Percentiles rank a stretch among this genome's conserved stretches.
Conservation (phyloP, 2,113 vertebrate species). For the Apeltes quadracus region DNA sequence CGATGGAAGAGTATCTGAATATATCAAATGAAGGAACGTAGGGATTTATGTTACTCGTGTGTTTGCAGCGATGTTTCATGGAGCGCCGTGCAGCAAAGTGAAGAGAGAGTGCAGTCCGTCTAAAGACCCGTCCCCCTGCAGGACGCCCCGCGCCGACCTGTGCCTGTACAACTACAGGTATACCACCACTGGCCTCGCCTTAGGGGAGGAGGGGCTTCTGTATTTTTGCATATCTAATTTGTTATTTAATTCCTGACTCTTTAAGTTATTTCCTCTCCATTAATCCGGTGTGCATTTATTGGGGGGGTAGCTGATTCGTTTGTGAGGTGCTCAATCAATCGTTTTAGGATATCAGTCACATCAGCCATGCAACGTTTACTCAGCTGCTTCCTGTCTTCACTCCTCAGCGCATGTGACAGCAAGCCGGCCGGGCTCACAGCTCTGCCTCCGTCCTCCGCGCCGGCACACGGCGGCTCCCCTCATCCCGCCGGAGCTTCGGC, state of each 20-base stretch:
- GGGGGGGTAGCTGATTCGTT: too few species aligned
- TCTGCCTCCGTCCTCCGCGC: constrained; percentile 82
- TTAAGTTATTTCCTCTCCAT: too few species aligned
- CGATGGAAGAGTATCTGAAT: neutral
- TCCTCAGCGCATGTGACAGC: constrained; percentile 89
- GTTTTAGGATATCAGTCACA: neutral
- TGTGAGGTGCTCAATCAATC: neutral
- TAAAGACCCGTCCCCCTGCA: constrained; percentile 86
- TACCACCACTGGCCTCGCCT: accelerated
- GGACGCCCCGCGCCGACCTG: constrained; percentile 87
- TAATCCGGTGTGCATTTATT: too few species aligned
- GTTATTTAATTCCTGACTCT: too few species aligned
- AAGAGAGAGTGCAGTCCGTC: constrained; percentile 89
- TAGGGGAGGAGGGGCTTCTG: too few species aligned
- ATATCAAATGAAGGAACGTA: neutral
- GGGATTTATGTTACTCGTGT: neutral
- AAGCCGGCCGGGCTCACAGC: constrained; percentile 88
- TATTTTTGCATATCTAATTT: too few species aligned
- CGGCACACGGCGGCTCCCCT: constrained; percentile 76
- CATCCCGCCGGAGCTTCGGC: constrained; percentile 53
- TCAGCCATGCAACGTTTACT: neutral
- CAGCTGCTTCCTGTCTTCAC: constrained; percentile 12
- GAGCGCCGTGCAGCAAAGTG: constrained; percentile 88
- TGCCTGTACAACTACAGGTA: constrained; percentile 97
- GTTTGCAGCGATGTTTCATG: constrained; percentile 89